These are phyloP conservation scores for Luperina nickerlii DNA, from an alignment of 2,888 invertebrate species.

Conservation along the genomic window DNA sequence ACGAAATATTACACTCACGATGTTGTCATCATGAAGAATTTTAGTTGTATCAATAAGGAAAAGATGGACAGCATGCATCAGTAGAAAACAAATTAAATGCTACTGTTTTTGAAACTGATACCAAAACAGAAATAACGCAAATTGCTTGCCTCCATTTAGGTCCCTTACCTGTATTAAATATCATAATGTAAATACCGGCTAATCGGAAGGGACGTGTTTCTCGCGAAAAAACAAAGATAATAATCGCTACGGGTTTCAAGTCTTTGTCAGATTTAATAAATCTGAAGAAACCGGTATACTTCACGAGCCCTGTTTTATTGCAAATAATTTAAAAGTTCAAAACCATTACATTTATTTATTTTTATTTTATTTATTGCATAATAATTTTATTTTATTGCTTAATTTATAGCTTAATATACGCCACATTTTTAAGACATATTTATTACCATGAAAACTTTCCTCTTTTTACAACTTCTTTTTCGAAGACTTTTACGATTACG, in stretches of 20 bases:
- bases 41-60: conserved; percentile 3
- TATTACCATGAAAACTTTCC: conserved; percentile 5
- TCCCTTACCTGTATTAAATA: conserved; percentile 21
- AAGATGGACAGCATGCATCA: neutral
- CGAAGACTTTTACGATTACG: conserved; percentile 23
- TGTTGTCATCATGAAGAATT: neutral
- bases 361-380: too few relatives aligned
- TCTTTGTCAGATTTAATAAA: conserved; percentile 39
- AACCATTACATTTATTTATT: conserved; percentile 40
- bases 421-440: conserved; percentile 21
- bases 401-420: conserved; percentile 51
- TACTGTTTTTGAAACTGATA: conserved; percentile 17
- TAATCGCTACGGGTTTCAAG: conserved; percentile 9
- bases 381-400: too few relatives aligned
- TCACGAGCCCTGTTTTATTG: conserved; percentile 34
- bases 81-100: conserved; percentile 8
- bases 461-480: conserved; percentile 33
- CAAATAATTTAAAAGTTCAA: conserved; percentile 39
- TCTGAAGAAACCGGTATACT: conserved; percentile 17
- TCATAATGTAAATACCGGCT: conserved; percentile 27
- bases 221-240: conserved; percentile 21
- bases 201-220: conserved; percentile 16
- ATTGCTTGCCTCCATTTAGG: neutral
- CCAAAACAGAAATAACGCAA: conserved; percentile 24
- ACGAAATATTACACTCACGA: neutral